Evolutionary conservation across 30 jellyfish, hydroid and myxozoan genomes (phyloP), one percentile per base, ranked within the genome.

Genomic region (Catostylus mosaicus): DNA sequence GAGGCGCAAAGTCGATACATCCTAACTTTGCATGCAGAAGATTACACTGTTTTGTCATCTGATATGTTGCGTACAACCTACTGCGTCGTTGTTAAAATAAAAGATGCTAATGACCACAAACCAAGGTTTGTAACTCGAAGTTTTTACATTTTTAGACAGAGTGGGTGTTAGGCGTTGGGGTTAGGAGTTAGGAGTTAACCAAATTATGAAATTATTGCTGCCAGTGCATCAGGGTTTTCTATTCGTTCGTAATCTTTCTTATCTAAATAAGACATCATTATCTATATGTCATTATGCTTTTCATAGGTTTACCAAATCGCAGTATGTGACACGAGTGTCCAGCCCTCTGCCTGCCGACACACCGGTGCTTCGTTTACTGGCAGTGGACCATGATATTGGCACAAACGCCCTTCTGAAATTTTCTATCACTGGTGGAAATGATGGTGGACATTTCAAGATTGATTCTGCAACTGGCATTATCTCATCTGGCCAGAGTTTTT

Each of bases 331-430:
- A 9, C 22, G 73, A 14, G 96, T 77, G 1, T 38, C 73, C 23
- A 67, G 83, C 62, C 50, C 75, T 1, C 20, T 63, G 4, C 47
- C 89, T 0, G 77, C 73, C 27, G 87, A 78, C 3, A 70, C 64
- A n/a, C 96, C 96, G 1, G 23, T 87, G 30, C 45, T 78, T 23
- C 64, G 90, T 8, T 72, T 87, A 54, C 67, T 70, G 4, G 96
- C 96, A 2, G 77, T 78, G 57, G 96, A 87, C 48, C 57, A 69
- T 46, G 96, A 87, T 71, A 69, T 63, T 30, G 96, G 96, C 12
- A 70, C 88, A 30, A 87, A 87, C 23, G 90, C 96, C 30, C 83
- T 77, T 48, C 85, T 72, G 68, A 78, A 51, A 69, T 87, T 73
- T 71, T 20, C 77, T 14, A 87, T 87, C 18, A 61, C 80, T 24